Evolutionary conservation across 2,888 invertebrate genomes (phyloP), one percentile per base, ranked within the genome.

Genomic region (Sphaerophoria taeniata): DNA sequence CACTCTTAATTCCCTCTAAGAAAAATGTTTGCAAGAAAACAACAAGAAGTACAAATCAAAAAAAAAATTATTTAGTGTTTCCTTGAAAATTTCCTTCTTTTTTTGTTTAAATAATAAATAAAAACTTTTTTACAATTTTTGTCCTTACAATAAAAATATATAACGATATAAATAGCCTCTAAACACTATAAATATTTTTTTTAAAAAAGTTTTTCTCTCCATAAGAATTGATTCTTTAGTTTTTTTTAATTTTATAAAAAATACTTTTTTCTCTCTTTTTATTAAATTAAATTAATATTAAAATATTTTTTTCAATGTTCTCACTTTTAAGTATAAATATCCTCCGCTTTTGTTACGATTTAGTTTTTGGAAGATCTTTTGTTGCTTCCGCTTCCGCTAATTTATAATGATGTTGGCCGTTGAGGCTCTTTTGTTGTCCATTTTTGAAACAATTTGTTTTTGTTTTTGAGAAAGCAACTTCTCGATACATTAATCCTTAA

Each of bases 141-240:
- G 75, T 77, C 82, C 82, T 87, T 87, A 82, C 78, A 80, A 74
- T 82, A 82, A 82, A 77, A 83, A 87, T 87, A 75, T 74, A 89
- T 90, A 90, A 90, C 90, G 90, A 90, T 90, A 90, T 89, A 90
- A 90, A 90, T 90, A 90, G 91, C 91, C 90, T 91, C 91, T 91
- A 90, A 90, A 90, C 90, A 90, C 90, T 90, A 90, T 89, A 90
- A 90, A 90, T 89, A 90, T 83, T n/a, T n/a, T n/a, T n/a, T n/a
- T 84, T 85, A 47, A 79, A 78, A 70, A 70, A 70, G 70, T 81
- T 73, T 43, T 77, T 75, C 77, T 82, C 76, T 85, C 85, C 81
- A 77, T 85, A 81, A 81, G 85, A 81, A 73, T 76, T 72, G 36
- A 43, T 80, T 81, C 75, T 79, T 74, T 69, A 53, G 53, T 53